These are phyloP conservation scores for Apeira syringaria DNA, from an alignment of 2,888 invertebrate genomes.

Conservation along the genomic window DNA sequence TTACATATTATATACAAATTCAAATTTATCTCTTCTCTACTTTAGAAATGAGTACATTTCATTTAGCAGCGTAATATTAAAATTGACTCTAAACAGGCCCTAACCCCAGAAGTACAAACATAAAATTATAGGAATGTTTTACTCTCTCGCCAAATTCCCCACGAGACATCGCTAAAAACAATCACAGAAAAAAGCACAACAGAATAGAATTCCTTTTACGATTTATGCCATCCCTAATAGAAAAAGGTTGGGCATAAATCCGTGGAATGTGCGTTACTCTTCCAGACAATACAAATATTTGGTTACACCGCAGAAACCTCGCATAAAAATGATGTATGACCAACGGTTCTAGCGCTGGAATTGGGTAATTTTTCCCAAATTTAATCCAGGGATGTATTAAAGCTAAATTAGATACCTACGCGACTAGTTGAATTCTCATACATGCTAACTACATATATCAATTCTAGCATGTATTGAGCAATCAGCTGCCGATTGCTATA, in stretches of 20 bases:
- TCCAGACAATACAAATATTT: conserved; percentile 74
- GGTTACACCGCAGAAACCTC: conserved; percentile 51
- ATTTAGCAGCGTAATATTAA: too few relatives aligned
- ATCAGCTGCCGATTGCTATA: too few relatives aligned
- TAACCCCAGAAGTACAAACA: too few relatives aligned
- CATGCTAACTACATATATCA: too few relatives aligned
- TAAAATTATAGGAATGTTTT: neutral
- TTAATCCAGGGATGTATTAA: conserved; percentile 24
- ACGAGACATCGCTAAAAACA: conserved; percentile 12
- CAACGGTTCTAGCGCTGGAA: conserved; percentile 37
- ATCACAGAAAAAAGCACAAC: conserved; percentile 14
- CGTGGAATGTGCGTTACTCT: conserved; percentile 54
- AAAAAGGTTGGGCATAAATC: conserved; percentile 58
- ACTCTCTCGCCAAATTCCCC: neutral
- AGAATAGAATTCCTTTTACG: conserved; percentile 34
- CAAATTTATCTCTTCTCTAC: too few relatives aligned
- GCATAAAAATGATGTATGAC: conserved; percentile 71
- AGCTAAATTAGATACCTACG: conserved; percentile 1
- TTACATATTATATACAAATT: too few relatives aligned
- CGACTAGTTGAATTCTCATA: neutral
- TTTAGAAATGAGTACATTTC: too few relatives aligned
- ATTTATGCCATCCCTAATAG: conserved; percentile 47
- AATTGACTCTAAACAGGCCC: too few relatives aligned
- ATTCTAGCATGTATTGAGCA: too few relatives aligned
- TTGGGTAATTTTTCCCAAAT: conserved; percentile 58